Base-by-base conservation (phyloP, 1,140 invertebrate species). In the Scaptomyza pallida region DNA sequence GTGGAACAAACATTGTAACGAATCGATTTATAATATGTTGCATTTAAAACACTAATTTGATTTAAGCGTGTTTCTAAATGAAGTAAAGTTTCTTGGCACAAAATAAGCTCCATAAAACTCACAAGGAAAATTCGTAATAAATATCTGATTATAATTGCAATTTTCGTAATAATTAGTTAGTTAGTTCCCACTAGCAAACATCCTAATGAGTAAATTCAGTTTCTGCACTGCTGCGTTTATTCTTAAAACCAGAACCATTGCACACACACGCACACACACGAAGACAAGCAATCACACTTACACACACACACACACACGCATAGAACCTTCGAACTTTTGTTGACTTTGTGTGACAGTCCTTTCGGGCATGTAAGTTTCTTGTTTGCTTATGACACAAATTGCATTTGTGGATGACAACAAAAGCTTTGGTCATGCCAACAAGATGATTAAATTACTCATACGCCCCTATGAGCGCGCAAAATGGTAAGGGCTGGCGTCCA, bases 401-500 rank as follows among this genome's bases (percentile, higher is more conserved):
- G 81, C 81, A 85, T 85, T 85, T 86, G 81, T 62, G 73, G 77
- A 75, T 81, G 81, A 76, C 80, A 83, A 83, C 80, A 80, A 73
- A 80, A 78, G 73, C 77, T 75, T 73, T 48, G 80, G 72, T 35
- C 72, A 71, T 63, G 73, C 67, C 69, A 77, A 67, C 81, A 81
- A 77, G 69, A 86, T 86, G 80, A 86, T 85, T 85, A 85, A 86
- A 85, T 85, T 85, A 86, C 81, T 71, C 82, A 85, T 77, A 85
- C 81, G 81, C 81, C 80, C 65, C 76, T 9, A 59, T 80, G 71
- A 48, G 72, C 61, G 57, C 17, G 21, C 33, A 37, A 37, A 37
- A 15, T 8, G 6, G n/a, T n/a, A n/a, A n/a, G n/a, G n/a, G n/a
- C n/a, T n/a, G 48, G 44, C 26, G 43, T 21, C 51, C 65, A 48